Percentiles rank a stretch among this genome's conserved stretches.
These are phyloP conservation scores for Aplodontia rufa DNA, from an alignment of 2,113 vertebrate genomes.

Conservation along the genomic window DNA sequence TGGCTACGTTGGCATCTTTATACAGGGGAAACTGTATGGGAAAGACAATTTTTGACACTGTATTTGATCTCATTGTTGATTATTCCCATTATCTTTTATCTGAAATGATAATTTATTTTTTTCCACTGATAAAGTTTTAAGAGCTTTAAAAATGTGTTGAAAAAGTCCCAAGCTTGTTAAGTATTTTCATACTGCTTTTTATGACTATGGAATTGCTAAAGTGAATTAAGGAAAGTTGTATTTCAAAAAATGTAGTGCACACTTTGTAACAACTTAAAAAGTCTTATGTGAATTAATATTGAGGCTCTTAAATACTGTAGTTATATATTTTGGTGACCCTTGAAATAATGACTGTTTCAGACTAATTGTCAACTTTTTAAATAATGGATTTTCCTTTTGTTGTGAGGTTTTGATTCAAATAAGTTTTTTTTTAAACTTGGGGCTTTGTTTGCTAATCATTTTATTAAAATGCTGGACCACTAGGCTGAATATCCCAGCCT, in stretches of 20 bases:
- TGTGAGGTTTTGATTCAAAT: conserved; percentile 56
- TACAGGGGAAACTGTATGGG: conserved; percentile 72
- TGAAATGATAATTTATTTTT: conserved; percentile 59
- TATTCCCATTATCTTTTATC: conserved; percentile 72
- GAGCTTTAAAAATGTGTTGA: conserved; percentile 72
- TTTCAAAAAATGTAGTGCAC: conserved; percentile 72
- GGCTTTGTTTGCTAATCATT: conserved; percentile 56
- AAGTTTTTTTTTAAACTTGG: conserved; percentile 52
- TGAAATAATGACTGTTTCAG: conserved; percentile 61
- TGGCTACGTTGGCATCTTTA: conserved; percentile 71
- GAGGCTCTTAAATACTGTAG: conserved; percentile 43
- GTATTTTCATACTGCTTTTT: conserved; percentile 67
- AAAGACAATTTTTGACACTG: conserved; percentile 72
- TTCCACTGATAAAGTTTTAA: conserved; percentile 69
- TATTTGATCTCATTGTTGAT: conserved; percentile 69
- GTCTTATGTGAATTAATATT: conserved; percentile 55
- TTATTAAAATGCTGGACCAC: conserved; percentile 57
- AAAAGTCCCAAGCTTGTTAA: conserved; percentile 78
- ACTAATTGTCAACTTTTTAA: conserved; percentile 73
- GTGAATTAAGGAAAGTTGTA: conserved; percentile 78
- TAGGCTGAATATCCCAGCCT: conserved; percentile 65
- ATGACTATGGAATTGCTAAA: conserved; percentile 74
- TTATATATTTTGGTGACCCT: conserved; percentile 68
- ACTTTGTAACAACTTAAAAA: conserved; percentile 60
- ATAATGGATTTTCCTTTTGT: conserved; percentile 60